Conservation (phyloP, 2,888 invertebrate genomes). For the Myopa testacea region DNA sequence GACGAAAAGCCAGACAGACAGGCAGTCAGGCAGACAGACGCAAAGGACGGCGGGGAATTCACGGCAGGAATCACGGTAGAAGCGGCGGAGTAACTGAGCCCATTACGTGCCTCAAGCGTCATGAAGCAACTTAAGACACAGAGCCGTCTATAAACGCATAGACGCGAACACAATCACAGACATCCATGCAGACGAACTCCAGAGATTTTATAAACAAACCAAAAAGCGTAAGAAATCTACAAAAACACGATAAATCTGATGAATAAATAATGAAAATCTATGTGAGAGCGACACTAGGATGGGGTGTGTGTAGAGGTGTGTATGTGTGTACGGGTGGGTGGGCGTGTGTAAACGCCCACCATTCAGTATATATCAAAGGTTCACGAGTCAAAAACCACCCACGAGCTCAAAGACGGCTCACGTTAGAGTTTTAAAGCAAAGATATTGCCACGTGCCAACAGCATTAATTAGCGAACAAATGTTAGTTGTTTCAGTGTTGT, state of each 20-base stretch:
- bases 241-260: constrained; percentile 5
- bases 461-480: too few species aligned
- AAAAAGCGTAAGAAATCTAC: constrained; percentile 12
- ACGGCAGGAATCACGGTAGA: not conserved
- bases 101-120: constrained; percentile 20
- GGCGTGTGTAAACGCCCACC: too few species aligned
- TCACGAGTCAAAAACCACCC: too few species aligned
- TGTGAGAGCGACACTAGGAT: not conserved
- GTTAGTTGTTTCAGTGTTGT: too few species aligned
- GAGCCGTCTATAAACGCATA: too few species aligned
- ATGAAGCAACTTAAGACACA: not conserved
- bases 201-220: not conserved
- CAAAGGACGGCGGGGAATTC: not conserved
- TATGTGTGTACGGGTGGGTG: too few species aligned
- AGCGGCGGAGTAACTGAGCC: not conserved
- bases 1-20: not conserved
- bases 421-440: too few species aligned
- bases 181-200: not conserved
- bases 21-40: not conserved
- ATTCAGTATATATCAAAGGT: too few species aligned
- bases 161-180: not conserved
- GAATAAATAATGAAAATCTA: constrained; percentile 31
- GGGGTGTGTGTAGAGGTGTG: constrained; percentile 6
- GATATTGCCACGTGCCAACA: too few species aligned
- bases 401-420: too few species aligned